Base-by-base conservation (phyloP, 1,140 invertebrate species). In the Drusus annulatus region DNA sequence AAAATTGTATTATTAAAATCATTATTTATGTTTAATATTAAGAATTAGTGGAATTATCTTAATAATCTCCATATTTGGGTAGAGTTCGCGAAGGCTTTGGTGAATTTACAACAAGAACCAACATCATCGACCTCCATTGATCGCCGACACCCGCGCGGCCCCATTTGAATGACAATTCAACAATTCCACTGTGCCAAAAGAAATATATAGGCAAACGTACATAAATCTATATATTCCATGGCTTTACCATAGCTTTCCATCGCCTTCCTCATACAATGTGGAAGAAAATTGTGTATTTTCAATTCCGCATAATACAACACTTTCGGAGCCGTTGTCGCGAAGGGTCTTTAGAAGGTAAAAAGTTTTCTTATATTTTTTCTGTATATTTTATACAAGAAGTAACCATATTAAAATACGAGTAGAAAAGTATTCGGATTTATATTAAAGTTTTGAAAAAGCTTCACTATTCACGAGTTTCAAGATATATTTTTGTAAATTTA, bases 261-360 rank as follows among this genome's bases (percentile, higher is more conserved):
- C 51, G 65, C 81, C 75, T 75, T 69, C 63, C 52, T 15, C 76
- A 8, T 23, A 80, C 81, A 83, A 83, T 83, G 74, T 76, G 56
- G 28, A 58, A 60, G 81, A 80, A 83, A 83, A 83, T 83, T 83
- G 78, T 83, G 62, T 83, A 83, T 83, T 83, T 83, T 75, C 78
- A 83, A 80, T 83, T 63, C 60, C 60, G 58, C 76, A 83, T 78
- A 80, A 82, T 79, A 82, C 81, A 77, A 82, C 81, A 82, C 78
- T 81, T 79, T 19, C 60, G 58, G 31, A 31, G 23, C 74, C 60
- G 51, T 31, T 54, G 16, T 56, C 51, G 52, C 51, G 25, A 54
- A 31, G 50, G 23, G 71, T 17, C 51, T 28, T 77, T 81, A 50
- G 75, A 13, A 17, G 23, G 5, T n/a, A 21, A 71, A 81, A 77